These are phyloP conservation scores for Ceratina australensis DNA, from an alignment of 1,140 invertebrate genomes.

Conservation along the genomic window DNA sequence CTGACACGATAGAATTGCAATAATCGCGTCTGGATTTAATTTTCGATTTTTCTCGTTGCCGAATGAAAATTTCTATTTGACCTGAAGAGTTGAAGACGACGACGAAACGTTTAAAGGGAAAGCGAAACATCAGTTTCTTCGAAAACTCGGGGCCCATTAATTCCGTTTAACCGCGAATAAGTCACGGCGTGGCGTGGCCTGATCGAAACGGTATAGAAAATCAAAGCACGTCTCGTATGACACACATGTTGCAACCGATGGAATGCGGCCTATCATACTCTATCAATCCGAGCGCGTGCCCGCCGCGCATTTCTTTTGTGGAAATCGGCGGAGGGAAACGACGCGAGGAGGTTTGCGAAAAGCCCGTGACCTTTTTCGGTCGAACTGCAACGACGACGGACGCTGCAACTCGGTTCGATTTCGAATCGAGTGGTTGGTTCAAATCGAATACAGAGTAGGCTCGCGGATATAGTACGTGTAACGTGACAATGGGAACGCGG, in stretches of 20 bases:
- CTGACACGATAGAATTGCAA: no score
- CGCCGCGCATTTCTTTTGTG: conserved; percentile 67
- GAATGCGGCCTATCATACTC: conserved; percentile 75
- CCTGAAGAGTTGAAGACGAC: not conserved
- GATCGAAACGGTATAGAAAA: conserved; percentile 72
- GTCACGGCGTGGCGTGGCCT: conserved; percentile 66
- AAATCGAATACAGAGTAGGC: conserved; percentile 39
- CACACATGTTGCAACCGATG: conserved; percentile 77
- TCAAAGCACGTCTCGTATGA: conserved; percentile 78
- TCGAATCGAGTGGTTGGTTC: conserved; percentile 32
- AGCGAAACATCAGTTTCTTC: not conserved
- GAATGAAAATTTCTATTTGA: no score
- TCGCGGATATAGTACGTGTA: not conserved
- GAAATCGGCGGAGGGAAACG: conserved; percentile 46
- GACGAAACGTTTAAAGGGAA: not conserved
- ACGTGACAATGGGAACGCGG: not conserved
- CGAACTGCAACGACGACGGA: conserved; percentile 14
- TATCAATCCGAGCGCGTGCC: conserved; percentile 66
- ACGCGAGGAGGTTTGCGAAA: conserved; percentile 34
- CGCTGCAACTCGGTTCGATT: conserved; percentile 3
- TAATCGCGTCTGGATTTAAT: no score
- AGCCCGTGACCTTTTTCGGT: conserved; percentile 45
- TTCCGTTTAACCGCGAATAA: conserved; percentile 60
- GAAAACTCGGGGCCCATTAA: conserved; percentile 36
- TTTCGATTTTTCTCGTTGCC: no score